Conservation (phyloP, 2,888 invertebrate species). For the Steinernema carpocapsae region DNA sequence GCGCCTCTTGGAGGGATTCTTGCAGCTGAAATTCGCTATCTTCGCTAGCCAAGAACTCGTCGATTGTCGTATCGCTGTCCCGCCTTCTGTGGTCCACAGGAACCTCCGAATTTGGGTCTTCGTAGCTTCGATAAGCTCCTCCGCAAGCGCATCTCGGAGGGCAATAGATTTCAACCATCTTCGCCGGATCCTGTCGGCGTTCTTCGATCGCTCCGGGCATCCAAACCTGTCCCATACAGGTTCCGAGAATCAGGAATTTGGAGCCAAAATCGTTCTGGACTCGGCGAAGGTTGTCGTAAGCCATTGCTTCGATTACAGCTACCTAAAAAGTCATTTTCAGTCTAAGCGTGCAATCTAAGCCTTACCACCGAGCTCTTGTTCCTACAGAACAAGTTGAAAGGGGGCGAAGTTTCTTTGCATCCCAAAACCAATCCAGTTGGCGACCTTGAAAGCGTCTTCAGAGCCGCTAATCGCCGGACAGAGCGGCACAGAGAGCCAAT, state of each 20-base stretch:
- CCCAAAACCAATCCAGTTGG: constrained; percentile 25
- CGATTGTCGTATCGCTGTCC: background rate
- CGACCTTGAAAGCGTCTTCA: background rate
- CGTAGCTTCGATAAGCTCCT: background rate
- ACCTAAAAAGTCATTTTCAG: background rate
- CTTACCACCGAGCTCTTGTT: background rate
- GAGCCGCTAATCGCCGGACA: background rate
- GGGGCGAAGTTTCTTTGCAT: background rate
- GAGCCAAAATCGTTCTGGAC: background rate
- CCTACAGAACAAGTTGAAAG: background rate
- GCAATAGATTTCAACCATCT: too few species aligned
- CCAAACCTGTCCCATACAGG: background rate
- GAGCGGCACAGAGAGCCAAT: background rate
- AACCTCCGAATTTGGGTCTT: background rate
- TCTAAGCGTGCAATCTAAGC: background rate
- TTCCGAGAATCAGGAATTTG: background rate
- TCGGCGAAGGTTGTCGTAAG: background rate
- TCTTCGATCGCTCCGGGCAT: background rate
- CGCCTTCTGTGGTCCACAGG: background rate
- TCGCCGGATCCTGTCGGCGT: too few species aligned
- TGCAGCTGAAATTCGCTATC: too few species aligned
- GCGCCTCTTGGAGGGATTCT: too few species aligned
- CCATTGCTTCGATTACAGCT: background rate
- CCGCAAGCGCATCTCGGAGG: too few species aligned
- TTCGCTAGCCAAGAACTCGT: too few species aligned